Conservation (phyloP, 2,113 vertebrate species). For the Trachemys scripta region DNA sequence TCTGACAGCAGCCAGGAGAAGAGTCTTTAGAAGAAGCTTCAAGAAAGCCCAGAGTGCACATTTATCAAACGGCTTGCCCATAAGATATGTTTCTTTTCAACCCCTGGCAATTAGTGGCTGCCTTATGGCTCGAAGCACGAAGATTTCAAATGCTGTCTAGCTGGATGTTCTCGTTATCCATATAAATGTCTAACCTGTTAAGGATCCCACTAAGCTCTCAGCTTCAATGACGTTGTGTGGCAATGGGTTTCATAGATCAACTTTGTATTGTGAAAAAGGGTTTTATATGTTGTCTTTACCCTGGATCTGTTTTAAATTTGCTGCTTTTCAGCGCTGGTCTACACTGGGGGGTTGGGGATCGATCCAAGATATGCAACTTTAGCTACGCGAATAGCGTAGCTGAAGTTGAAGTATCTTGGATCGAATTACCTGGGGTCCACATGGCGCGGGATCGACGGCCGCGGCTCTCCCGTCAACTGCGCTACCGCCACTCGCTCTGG, state of each 20-base stretch:
- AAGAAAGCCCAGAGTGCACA: background rate
- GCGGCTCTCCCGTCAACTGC: too few species aligned
- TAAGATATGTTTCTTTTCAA: background rate
- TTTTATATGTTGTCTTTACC: slow-evolving; percentile 4
- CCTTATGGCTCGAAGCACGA: slow-evolving; percentile 34
- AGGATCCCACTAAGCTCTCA: slow-evolving; percentile 18
- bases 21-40: background rate
- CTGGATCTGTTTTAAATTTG: background rate
- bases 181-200: slow-evolving; percentile 15
- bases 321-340: background rate
- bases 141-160: slow-evolving; percentile 10
- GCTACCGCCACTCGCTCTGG: too few species aligned
- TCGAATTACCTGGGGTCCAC: too few species aligned
- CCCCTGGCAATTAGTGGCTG: background rate
- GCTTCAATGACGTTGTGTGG: background rate
- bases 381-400: too few species aligned
- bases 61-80: background rate
- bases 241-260: background rate
- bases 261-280: background rate
- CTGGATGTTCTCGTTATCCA: background rate
- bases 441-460: too few species aligned
- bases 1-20: background rate
- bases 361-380: too few species aligned
- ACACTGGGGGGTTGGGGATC: too few species aligned
- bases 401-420: too few species aligned